Evolutionary conservation across 1,140 invertebrate genomes (phyloP).

Genomic region (Micrasema minimum): DNA sequence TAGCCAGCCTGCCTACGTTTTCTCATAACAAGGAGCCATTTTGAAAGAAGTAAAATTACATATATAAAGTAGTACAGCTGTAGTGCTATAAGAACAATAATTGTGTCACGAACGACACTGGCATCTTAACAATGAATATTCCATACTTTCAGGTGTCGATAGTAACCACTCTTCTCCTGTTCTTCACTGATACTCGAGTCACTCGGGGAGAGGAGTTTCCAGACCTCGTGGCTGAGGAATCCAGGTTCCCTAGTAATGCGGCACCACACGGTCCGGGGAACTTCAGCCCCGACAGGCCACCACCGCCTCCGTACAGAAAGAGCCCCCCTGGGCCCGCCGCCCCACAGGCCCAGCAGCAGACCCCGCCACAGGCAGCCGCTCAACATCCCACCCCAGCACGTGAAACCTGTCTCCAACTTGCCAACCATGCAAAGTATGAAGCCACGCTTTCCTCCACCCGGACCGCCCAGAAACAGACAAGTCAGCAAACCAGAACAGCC

Average conservation of each 20-base stretch:
- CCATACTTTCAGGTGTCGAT: slow-evolving; percentile 10
- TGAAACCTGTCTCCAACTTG: too few species aligned
- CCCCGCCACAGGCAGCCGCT: background rate
- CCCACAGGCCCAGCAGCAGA: background rate
- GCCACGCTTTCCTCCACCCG: slow-evolving; percentile 5
- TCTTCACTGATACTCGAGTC: slow-evolving; percentile 2
- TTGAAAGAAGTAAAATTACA: too few species aligned
- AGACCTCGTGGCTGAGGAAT: slow-evolving; percentile 49
- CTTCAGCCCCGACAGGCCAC: background rate
- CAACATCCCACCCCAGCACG: background rate
- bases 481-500: slow-evolving; percentile 12
- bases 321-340: slow-evolving; percentile 7
- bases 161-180: slow-evolving; percentile 1
- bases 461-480: slow-evolving; percentile 28
- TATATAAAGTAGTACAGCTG: too few species aligned
- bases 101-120: too few species aligned
- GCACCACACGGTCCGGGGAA: background rate
- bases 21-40: too few species aligned
- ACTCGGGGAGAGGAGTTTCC: slow-evolving; percentile 4
- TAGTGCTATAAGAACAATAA: too few species aligned
- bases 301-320: background rate
- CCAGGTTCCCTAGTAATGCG: background rate
- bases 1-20: too few species aligned
- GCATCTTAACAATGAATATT: too few species aligned
- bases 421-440: slow-evolving; percentile 16